Evolutionary conservation across 2,797 vertebrate species (phyloP), one percentile per base, ranked within the genome.

Genomic region (Enteromius viviparus): DNA sequence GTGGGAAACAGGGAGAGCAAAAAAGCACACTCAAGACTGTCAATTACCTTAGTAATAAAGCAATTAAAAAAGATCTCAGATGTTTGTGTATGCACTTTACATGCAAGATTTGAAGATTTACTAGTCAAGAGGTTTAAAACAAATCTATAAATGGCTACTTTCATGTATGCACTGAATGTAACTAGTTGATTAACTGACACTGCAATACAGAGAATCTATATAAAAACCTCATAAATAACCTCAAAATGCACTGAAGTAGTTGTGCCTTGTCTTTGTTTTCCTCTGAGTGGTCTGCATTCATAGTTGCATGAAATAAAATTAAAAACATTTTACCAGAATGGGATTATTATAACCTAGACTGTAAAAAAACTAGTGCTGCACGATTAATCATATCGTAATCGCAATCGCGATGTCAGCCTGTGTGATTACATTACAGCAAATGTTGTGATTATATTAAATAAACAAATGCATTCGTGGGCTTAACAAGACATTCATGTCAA

Each of bases 1-100:
- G 29, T 23, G 45, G 12, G 40, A 70, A 53, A 75, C n/a, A 58
- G 23, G 47, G 55, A 55, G 17, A 62, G 40, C 62, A 81, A 81
- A 55, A 72, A 45, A 58, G 34, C 7, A 34, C 14, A 60, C 62
- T 62, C 9, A 81, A 70, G 26, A 29, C 34, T 8, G 23, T 32
- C 53, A 60, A 15, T 80, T 71, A 62, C 68, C 34, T 29, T 37
- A 45, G 23, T 26, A 49, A 19, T 15, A 55, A 70, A 21, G 11
- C 2, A 42, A 4, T 55, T 45, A 17, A 78, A 78, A 32, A 66
- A 19, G n/a, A 14, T 42, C 10, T 19, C 10, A 26, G 26, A 68
- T 19, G 47, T 21, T 37, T 37, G 32, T 66, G 8, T 66, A 8
- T 4, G n/a, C 62, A 19, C 8, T 72, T 29, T 23, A 62, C 58